Evolutionary conservation across 2,797 vertebrate species (phyloP).

Genomic region (Petrocephalus schoutedeni): DNA sequence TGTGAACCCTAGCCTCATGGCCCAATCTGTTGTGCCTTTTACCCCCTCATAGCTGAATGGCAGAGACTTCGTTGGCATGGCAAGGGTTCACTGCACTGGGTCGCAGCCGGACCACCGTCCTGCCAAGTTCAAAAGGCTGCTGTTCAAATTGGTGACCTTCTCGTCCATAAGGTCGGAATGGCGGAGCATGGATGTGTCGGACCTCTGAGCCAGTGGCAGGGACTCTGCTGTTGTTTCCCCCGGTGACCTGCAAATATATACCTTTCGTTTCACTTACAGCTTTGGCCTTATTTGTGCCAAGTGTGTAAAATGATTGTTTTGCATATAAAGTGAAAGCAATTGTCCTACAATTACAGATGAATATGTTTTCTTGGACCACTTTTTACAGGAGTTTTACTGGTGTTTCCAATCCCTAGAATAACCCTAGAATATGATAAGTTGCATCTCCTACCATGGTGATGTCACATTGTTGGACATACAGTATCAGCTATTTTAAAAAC

Average conservation of each 20-base stretch:
- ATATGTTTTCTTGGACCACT: neutral
- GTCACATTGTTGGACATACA: neutral
- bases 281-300: neutral
- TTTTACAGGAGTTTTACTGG: neutral
- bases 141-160: conserved; percentile 31
- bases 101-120: conserved; percentile 22
- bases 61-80: conserved; percentile 21
- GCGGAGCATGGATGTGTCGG: neutral
- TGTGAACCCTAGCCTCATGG: neutral
- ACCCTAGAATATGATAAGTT: neutral
- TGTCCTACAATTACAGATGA: neutral
- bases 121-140: conserved; percentile 31
- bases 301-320: neutral
- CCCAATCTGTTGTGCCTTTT: neutral
- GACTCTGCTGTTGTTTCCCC: neutral
- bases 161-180: neutral
- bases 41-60: conserved; percentile 15
- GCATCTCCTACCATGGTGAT: neutral
- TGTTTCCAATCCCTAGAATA: neutral
- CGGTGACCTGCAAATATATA: neutral
- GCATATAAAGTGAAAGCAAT: neutral
- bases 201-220: neutral
- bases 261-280: neutral
- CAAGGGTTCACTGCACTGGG: conserved; percentile 27
- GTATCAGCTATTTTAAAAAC: neutral